Conservation (phyloP, 2,797 vertebrate genomes). For the Phalanger gymnotis region DNA sequence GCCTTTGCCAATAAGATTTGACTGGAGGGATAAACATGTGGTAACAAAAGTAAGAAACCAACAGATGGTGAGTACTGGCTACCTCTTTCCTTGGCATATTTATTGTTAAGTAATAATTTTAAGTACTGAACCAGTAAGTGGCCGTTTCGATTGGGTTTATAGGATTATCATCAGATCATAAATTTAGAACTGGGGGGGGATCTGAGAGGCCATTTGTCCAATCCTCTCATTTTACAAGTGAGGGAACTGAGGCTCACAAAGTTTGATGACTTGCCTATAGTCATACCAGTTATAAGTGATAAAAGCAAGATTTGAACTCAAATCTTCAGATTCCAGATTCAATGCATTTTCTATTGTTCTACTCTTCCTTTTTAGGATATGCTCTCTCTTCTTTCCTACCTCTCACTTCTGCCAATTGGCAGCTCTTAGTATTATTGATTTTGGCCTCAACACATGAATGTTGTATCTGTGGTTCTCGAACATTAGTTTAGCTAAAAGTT, state of each 20-base stretch:
- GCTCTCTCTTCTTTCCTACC: neutral
- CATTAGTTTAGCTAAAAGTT: neutral
- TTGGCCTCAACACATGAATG: neutral
- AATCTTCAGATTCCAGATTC: neutral
- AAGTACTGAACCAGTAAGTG: neutral
- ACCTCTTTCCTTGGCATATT: neutral
- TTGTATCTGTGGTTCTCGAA: neutral
- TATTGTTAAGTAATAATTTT: neutral
- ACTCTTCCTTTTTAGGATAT: neutral
- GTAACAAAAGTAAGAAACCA: constrained; percentile 93
- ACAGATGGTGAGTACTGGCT: constrained; percentile 84
- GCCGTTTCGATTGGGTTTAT: neutral
- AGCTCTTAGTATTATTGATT: neutral
- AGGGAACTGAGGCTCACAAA: neutral
- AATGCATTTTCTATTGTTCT: neutral
- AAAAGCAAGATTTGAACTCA: neutral
- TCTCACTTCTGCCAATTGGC: neutral
- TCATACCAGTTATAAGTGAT: neutral
- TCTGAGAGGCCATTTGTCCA: neutral
- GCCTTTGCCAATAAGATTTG: constrained; percentile 88
- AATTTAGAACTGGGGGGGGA: neutral
- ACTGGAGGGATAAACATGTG: constrained; percentile 92
- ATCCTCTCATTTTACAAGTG: neutral
- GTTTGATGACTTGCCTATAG: neutral
- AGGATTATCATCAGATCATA: neutral